Base-by-base conservation (phyloP, 2,888 invertebrate species). In the Synergus umbraculus region DNA sequence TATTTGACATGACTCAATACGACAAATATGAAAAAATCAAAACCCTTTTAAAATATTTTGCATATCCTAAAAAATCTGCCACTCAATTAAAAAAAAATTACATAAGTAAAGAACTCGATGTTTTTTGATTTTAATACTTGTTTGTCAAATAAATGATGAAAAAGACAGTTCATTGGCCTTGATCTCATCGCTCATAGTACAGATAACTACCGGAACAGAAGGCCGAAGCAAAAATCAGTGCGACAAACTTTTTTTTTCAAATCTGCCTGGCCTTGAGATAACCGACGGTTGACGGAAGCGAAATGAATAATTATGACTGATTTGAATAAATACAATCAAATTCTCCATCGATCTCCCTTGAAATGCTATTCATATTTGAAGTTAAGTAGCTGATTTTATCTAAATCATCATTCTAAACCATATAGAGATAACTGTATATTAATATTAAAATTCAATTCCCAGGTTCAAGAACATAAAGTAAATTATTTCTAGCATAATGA, bases 261-360 rank as follows among this genome's bases (percentile, higher is more conserved):
- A 46, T 44, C 29, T n/a, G 49, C 5, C 49, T 49, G 37, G 22
- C 69, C 69, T 69, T 73, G 54, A 69, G 15, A 37, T 54, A 73
- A 37, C 4, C 67, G 46, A 69, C 73, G 73, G 54, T 73, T 73
- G 69, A 73, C 49, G 73, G 54, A 73, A 54, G 49, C 54, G n/a
- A 54, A 12, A 4, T 54, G 73, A 73, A 73, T 73, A 73, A 73
- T 73, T 49, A n/a, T 29, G 13, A 41, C n/a, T 54, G 29, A 73
- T 73, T 73, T 73, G 73, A 73, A 73, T 73, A 73, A 73, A 73
- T 73, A 73, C 49, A 73, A 73, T 73, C 54, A 73, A 29, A 37
- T 73, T 73, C 49, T 49, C 37, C 73, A 73, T 73, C 73, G 37
- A 54, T 73, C 54, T 73, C 49, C 41, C n/a, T 41, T 73, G 54